Conservation (phyloP, 2,888 invertebrate genomes). For the Brachynemurus nebulosus region DNA sequence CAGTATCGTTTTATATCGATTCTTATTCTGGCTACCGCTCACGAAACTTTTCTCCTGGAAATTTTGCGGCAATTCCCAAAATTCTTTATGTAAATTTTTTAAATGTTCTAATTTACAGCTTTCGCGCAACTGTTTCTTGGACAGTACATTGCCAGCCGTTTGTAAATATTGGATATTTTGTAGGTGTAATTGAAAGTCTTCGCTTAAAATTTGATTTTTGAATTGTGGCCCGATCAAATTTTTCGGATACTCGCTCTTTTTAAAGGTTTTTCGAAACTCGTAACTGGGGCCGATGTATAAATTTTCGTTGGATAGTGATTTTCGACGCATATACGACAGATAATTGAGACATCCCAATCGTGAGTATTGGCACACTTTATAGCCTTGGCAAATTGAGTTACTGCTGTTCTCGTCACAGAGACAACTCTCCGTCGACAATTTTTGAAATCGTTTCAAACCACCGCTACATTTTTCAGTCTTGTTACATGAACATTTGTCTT, state of each 20-base stretch:
- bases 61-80: constrained; percentile 89
- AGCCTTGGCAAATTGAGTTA: constrained; percentile 6
- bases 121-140: constrained; percentile 42
- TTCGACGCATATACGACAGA: constrained; percentile 26
- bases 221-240: constrained; percentile 5
- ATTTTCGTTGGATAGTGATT: constrained; percentile 47
- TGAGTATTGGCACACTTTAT: constrained; percentile 10
- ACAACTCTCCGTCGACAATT: constrained; percentile 9
- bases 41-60: constrained; percentile 82
- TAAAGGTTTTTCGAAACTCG: constrained; percentile 9
- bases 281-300: constrained; percentile 31
- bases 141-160: constrained; percentile 50
- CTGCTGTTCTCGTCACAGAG: constrained; percentile 7
- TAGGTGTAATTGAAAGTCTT: constrained; percentile 55
- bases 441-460: constrained; percentile 9
- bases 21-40: constrained; percentile 77
- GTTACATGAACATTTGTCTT: constrained; percentile 22
- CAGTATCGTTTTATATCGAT: constrained; percentile 78
- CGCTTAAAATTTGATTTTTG: constrained; percentile 34
- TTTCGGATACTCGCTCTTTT: constrained; percentile 9
- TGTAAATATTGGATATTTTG: constrained; percentile 60
- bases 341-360: constrained; percentile 9
- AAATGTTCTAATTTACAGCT: constrained; percentile 23
- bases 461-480: constrained; percentile 5
- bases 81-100: constrained; percentile 59